Evolutionary conservation across 1,140 invertebrate genomes (phyloP).

Genomic region (Drosophila carrolli): DNA sequence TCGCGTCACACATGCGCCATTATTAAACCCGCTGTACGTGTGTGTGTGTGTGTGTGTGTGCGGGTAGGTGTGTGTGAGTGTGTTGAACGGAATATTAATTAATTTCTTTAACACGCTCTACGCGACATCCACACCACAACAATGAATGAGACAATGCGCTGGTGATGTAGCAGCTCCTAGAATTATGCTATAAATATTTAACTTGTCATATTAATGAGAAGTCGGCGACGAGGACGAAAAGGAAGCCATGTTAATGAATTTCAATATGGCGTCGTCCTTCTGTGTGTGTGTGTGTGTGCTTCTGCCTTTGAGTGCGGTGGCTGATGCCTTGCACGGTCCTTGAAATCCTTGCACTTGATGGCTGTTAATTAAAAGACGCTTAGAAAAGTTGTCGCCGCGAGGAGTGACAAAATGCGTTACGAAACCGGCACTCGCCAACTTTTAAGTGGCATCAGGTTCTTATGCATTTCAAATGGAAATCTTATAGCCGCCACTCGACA

Average conservation of each 20-base stretch:
- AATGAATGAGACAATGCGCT: slow-evolving; percentile 76
- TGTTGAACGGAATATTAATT: slow-evolving; percentile 74
- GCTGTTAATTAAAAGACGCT: slow-evolving; percentile 80
- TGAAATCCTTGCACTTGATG: slow-evolving; percentile 79
- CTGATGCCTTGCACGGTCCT: slow-evolving; percentile 55
- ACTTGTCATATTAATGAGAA: slow-evolving; percentile 80
- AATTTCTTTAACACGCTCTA: slow-evolving; percentile 74
- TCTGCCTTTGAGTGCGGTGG: slow-evolving; percentile 16
- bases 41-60: slow-evolving; percentile 4
- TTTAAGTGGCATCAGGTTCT: slow-evolving; percentile 64
- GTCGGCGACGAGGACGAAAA: slow-evolving; percentile 36
- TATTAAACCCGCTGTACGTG: slow-evolving; percentile 61
- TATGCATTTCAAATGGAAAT: slow-evolving; percentile 54
- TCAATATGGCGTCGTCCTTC: slow-evolving; percentile 66
- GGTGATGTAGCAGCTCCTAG: slow-evolving; percentile 69
- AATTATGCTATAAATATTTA: slow-evolving; percentile 83
- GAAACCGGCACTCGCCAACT: slow-evolving; percentile 45
- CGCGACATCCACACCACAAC: slow-evolving; percentile 57
- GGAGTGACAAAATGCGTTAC: slow-evolving; percentile 52
- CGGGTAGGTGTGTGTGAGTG: slow-evolving; percentile 35
- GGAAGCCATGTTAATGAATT: slow-evolving; percentile 77
- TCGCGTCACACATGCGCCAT: slow-evolving; percentile 70
- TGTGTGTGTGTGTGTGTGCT: slow-evolving; percentile 10
- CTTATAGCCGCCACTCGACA: slow-evolving; percentile 26
- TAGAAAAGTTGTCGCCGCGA: slow-evolving; percentile 59